These are phyloP conservation scores for Heteromyza rotundicornis DNA, from an alignment of 2,888 invertebrate genomes.

Conservation along the genomic window DNA sequence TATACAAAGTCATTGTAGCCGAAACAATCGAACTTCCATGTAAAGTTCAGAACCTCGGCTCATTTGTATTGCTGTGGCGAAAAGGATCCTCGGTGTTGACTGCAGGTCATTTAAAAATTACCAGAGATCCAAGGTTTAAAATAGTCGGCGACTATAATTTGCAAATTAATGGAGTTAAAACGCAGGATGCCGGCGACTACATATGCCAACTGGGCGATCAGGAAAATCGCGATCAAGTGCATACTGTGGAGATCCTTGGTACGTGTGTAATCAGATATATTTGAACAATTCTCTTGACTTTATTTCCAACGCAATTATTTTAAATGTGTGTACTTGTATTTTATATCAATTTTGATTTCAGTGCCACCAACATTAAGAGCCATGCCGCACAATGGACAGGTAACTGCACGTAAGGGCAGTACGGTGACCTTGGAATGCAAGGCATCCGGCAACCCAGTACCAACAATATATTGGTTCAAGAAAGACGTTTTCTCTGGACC, in stretches of 20 bases:
- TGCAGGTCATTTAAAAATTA: constrained; percentile 75
- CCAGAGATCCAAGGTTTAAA: constrained; percentile 71
- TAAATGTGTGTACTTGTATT: not conserved
- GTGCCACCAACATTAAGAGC: constrained; percentile 74
- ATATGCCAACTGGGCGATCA: constrained; percentile 76
- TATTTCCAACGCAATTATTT: too few relatives aligned
- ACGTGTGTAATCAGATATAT: too few relatives aligned
- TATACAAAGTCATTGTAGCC: constrained; percentile 78
- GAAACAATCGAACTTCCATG: constrained; percentile 80
- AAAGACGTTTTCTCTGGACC: constrained; percentile 63
- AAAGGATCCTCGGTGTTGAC: constrained; percentile 74
- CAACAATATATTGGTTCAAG: constrained; percentile 74
- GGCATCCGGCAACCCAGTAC: constrained; percentile 76
- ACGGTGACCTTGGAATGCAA: constrained; percentile 74
- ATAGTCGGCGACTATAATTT: constrained; percentile 74
- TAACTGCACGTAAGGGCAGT: constrained; percentile 73
- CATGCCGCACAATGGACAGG: constrained; percentile 70
- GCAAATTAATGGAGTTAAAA: constrained; percentile 73
- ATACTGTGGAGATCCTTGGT: constrained; percentile 74
- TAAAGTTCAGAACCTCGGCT: constrained; percentile 77
- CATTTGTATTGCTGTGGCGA: constrained; percentile 72
- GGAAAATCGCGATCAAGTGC: constrained; percentile 73
- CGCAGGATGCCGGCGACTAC: constrained; percentile 76
- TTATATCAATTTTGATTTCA: constrained; percentile 24
- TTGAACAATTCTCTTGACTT: too few relatives aligned